Evolutionary conservation across 2,797 vertebrate genomes (phyloP), one percentile per base, ranked within the genome.

Genomic region (Balearica regulorum): DNA sequence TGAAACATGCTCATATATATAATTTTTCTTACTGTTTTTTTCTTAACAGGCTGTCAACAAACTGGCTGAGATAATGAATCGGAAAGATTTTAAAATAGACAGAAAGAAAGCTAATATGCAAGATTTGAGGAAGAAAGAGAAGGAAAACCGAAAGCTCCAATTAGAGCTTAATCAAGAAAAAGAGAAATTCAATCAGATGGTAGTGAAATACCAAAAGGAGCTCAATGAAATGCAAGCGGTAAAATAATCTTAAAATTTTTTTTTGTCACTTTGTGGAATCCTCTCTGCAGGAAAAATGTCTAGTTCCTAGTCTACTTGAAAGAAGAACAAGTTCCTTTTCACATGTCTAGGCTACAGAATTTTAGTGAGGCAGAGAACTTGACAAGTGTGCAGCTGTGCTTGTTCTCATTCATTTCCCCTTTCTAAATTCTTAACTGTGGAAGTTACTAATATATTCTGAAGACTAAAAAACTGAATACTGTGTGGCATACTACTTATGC

Each of bases 11-110:
- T 82, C 35, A 44, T 21, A 29, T 75, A 2, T 57, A 13, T 43
- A 0, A 26, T 37, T 91, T 81, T 89, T 86, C 35, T 39, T 39
- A 39, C 44, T 89, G 46, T 6, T 60, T 84, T 88, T 93, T 92
- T 57, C 44, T 44, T 64, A 87, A 96, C 97, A 99, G 99, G 99
- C 99, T 90, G 99, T 99, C 90, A 99, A 99, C 97, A 99, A 99
- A 95, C 98, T 99, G 97, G 99, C 99, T 75, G 99, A 99, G 98
- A 99, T 99, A 98, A 99, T 99, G 99, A 99, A 99, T 98, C 98
- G 99, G 39, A 99, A 99, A 97, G 99, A 99, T 97, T 99, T 99
- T 98, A 99, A 99, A 98, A 98, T 99, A 94, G 99, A 99, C 98
- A 99, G 99, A 96, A 99, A 99, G 98, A 99, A 99, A 98, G 99